Evolutionary conservation across 2,888 invertebrate genomes (phyloP).

Genomic region (Drosophila hamatofila): DNA sequence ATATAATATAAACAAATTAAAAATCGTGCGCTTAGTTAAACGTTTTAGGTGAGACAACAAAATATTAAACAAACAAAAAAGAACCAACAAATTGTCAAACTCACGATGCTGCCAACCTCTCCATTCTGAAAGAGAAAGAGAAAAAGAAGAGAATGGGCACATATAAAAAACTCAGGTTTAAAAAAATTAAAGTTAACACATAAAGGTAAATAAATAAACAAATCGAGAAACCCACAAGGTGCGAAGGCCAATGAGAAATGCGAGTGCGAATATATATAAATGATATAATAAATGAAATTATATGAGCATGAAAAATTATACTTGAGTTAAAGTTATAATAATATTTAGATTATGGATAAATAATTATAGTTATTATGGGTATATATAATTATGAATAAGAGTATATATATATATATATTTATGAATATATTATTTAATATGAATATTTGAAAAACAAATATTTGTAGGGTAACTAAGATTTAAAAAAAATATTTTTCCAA

Average conservation of each 20-base stretch:
- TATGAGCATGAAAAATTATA: conserved; percentile 12
- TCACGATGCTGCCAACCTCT: conserved; percentile 85
- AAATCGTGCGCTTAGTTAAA: conserved; percentile 49
- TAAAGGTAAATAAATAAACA: conserved; percentile 19
- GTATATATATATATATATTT: too few species aligned
- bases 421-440: too few species aligned
- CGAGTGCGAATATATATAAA: conserved; percentile 8
- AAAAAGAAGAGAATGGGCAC: conserved; percentile 71
- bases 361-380: not conserved
- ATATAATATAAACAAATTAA: conserved; percentile 25
- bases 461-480: too few species aligned
- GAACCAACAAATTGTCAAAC: conserved; percentile 71
- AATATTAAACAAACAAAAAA: conserved; percentile 20
- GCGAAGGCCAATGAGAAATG: conserved; percentile 19
- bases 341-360: not conserved
- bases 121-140: conserved; percentile 84
- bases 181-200: conserved; percentile 38
- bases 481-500: too few species aligned
- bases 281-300: conserved; percentile 6
- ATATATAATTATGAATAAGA: not conserved
- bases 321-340: not conserved
- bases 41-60: conserved; percentile 35
- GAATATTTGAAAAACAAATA: too few species aligned
- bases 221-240: conserved; percentile 30
- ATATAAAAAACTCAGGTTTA: conserved; percentile 69